Conservation (phyloP, 2,888 invertebrate genomes). For the Pyrgus malvae region DNA sequence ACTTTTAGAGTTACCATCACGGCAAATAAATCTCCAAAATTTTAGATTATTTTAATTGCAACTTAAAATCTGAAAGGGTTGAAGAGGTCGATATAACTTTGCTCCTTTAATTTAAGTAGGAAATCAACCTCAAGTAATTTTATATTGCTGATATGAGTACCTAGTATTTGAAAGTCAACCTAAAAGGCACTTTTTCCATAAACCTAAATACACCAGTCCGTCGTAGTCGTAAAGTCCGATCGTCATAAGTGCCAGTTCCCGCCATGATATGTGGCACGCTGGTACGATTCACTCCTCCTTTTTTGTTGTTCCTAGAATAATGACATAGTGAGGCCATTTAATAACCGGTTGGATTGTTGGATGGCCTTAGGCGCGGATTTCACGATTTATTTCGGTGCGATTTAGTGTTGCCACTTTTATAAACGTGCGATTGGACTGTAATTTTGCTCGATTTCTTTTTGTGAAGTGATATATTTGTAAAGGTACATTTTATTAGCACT, state of each 20-base stretch:
- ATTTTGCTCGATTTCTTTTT: slow-evolving; percentile 58
- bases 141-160: too few species aligned
- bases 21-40: too few species aligned
- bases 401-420: slow-evolving; percentile 40
- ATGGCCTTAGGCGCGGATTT: slow-evolving; percentile 62
- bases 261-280: slow-evolving; percentile 75
- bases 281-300: slow-evolving; percentile 71
- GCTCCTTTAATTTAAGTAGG: too few species aligned
- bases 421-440: slow-evolving; percentile 11
- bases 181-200: too few species aligned
- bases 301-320: slow-evolving; percentile 73
- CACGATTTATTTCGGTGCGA: slow-evolving; percentile 51
- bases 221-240: slow-evolving; percentile 23
- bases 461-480: neutral
- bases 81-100: too few species aligned
- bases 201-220: too few species aligned
- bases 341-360: slow-evolving; percentile 60
- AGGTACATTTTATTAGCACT: neutral
- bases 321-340: slow-evolving; percentile 76
- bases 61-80: too few species aligned
- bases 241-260: slow-evolving; percentile 70
- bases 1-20: too few species aligned
- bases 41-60: too few species aligned
- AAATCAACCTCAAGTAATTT: too few species aligned
- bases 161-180: neutral